Evolutionary conservation across 1,140 invertebrate species (phyloP).

Genomic region (Drosophila azteca): DNA sequence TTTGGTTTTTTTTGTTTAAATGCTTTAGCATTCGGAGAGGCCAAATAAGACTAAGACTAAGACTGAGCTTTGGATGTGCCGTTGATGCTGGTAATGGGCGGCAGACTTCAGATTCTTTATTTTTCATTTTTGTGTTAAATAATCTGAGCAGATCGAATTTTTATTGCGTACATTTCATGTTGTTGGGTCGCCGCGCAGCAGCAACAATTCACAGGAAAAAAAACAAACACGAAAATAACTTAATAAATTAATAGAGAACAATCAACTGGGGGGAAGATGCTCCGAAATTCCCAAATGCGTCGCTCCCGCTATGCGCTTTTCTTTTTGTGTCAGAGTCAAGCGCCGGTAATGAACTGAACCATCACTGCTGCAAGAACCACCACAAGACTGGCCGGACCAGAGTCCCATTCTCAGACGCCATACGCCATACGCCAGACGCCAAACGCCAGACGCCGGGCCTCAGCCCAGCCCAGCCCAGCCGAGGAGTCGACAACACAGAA

Average conservation of each 20-base stretch:
- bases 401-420: conserved; percentile 1
- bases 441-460: conserved; percentile 6
- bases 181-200: conserved; percentile 22
- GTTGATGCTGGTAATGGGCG: too few species aligned
- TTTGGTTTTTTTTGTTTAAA: too few species aligned
- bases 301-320: conserved; percentile 18
- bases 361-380: conserved; percentile 58
- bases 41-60: too few species aligned
- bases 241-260: conserved; percentile 1
- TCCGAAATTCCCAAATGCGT: conserved; percentile 19
- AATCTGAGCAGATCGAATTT: conserved; percentile 16
- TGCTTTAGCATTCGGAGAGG: too few species aligned
- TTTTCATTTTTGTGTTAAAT: conserved; percentile 6
- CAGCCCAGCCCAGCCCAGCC: conserved; percentile 27
- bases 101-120: neutral
- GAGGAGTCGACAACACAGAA: conserved; percentile 45
- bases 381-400: conserved; percentile 57
- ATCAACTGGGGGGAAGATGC: conserved; percentile 10
- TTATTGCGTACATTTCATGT: conserved; percentile 69
- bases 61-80: too few species aligned
- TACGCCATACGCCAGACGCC: neutral
- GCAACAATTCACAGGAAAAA: neutral
- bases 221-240: conserved; percentile 6
- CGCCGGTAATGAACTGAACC: conserved; percentile 74
- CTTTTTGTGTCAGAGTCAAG: conserved; percentile 61